Percentiles rank a stretch among this genome's conserved stretches.
Conservation (phyloP, 2,888 invertebrate genomes). For the Campopleginae sp. region DNA sequence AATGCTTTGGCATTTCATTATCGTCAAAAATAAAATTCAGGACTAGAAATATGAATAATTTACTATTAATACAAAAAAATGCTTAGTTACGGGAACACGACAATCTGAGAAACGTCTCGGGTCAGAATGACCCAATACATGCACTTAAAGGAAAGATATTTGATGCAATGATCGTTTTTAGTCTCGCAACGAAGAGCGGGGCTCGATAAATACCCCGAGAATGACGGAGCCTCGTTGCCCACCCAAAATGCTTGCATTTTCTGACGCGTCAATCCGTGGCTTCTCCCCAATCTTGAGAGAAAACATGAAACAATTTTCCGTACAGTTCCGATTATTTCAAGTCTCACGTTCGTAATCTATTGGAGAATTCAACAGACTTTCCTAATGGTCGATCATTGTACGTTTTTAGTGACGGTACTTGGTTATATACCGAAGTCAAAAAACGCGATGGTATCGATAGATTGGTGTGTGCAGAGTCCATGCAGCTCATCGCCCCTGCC, state of each 20-base stretch:
- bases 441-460: slow-evolving; percentile 37
- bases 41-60: too few species aligned
- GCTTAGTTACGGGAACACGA: too few species aligned
- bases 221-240: not conserved
- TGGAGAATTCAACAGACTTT: not conserved
- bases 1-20: too few species aligned
- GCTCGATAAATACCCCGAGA: not conserved
- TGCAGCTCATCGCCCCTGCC: slow-evolving; percentile 56
- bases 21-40: too few species aligned
- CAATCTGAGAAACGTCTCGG: too few species aligned
- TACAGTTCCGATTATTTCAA: not conserved
- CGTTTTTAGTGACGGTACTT: not conserved
- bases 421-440: slow-evolving; percentile 12
- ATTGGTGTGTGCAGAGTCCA: not conserved
- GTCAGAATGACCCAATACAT: too few species aligned
- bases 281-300: not conserved
- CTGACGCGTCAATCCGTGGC: not conserved
- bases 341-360: not conserved
- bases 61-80: too few species aligned
- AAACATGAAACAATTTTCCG: not conserved
- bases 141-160: not conserved
- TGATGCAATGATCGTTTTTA: not conserved
- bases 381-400: not conserved
- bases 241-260: not conserved
- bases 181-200: not conserved